Evolutionary conservation across 2,113 vertebrate genomes (phyloP), one percentile per base, ranked within the genome.

Genomic region (Anoura caudifer): DNA sequence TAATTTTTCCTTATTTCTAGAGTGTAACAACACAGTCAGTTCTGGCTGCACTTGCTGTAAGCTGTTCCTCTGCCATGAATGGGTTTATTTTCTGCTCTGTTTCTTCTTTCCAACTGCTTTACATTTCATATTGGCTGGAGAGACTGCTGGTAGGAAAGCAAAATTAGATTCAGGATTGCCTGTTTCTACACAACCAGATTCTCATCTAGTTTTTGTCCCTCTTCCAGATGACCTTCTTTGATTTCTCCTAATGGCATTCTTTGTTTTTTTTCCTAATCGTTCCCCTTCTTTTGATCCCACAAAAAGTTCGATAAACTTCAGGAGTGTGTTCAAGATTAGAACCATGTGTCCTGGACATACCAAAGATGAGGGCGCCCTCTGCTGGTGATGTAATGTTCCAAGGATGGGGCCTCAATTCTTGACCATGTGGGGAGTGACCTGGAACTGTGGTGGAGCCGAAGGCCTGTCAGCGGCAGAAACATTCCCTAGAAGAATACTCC

Each of bases 41-140:
- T 95, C 91, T 92, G 94, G 90, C 91, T 87, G 73, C 76, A 87
- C 95, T 83, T 28, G 33, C 95, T 88, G 52, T 90, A 81, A 97
- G 85, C 75, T 92, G 81, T 88, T 95, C 77, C 59, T 96, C 88
- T 86, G 36, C 84, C 92, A 77, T 86, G 88, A 97, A 97, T 94
- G 88, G 52, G 87, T 96, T 92, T 96, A 97, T 97, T 95, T 97
- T 97, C 77, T 96, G 38, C 87, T 94, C 73, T 65, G 54, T 82
- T 38, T 89, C 76, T 92, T 95, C 45, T 87, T 95, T 95, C 90
- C 93, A 96, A 96, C 90, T 94, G 92, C n/a, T 97, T 96, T 96
- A 90, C 93, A 97, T 97, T 90, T 95, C 87, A 56, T 88, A 87
- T 96, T 94, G 94, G 94, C 70, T 97, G 47, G 47, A 90, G 59